Base-by-base conservation (phyloP, 2,797 vertebrate species). In the Onychomys torridus region DNA sequence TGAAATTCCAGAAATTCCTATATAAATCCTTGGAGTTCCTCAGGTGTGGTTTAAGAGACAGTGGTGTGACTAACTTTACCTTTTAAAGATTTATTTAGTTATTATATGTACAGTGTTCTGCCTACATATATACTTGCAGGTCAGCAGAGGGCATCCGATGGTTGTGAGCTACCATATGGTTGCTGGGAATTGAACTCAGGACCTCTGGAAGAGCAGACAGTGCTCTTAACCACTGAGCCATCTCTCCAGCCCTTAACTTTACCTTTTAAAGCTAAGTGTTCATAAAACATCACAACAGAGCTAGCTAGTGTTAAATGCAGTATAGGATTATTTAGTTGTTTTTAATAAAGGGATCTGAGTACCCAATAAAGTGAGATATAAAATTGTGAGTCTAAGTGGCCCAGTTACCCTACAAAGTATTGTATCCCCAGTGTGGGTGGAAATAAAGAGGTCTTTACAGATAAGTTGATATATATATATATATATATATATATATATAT, bases 291-390 rank as follows among this genome's bases (percentile, higher is more conserved):
- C 77, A 61, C 49, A 89, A 89, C 6, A 73, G 59, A 92, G 12
- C 21, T 95, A 93, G 55, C 14, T 81, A 83, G 19, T 52, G 32
- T 79, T 76, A 86, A 43, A 91, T 91, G 19, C 13, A 73, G 13
- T 25, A 67, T 87, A 81, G 89, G n/a, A 12, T 92, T 83, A 95
- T 88, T 96, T 88, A 88, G 21, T 87, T 95, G 52, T 90, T 95
- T 83, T 95, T 84, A 92, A 92, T 92, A 91, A 94, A 86, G 40
- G 7, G 37, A 73, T 92, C 75, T 91, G 65, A 37, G 65, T 92
- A 93, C 61, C 55, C 93, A 37, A 91, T 83, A 91, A 94, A 57
- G 32, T 57, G 63, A 93, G 32, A n/a, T 83, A 55, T 32, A 37
- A 85, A 75, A 32, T 19, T 83, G 52, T 95, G 49, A 94, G 61